phyloP scores from a whole-genome alignment of 1,140 invertebrate genomes.

The Saccostrea cuccullata region DNA sequence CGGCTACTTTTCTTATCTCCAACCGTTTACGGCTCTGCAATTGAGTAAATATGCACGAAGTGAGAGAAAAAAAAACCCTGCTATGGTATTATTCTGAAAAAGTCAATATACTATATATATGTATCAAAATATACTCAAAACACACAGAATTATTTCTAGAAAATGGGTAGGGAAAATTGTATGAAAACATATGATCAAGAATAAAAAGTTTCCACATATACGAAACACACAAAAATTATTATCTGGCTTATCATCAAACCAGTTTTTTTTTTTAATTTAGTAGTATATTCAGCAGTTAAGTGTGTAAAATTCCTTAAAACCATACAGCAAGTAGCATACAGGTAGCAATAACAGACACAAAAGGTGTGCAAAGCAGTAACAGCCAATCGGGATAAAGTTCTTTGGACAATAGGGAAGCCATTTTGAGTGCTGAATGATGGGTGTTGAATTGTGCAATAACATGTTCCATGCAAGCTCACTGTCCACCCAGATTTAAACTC shows the following conservation, averaged over 20 bases:
- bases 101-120: neutral
- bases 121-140: neutral
- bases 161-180: neutral
- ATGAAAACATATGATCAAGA: neutral
- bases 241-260: neutral
- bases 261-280: neutral
- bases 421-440: constrained; percentile 40
- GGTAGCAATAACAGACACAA: constrained; percentile 21
- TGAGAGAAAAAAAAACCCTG: neutral
- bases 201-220: neutral
- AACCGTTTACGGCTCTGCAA: constrained; percentile 71
- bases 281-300: constrained; percentile 27
- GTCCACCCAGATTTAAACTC: constrained; percentile 67
- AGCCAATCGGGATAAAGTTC: constrained; percentile 7
- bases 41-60: constrained; percentile 20
- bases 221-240: neutral
- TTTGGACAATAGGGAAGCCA: constrained; percentile 8
- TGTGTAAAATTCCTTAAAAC: neutral
- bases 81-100: neutral
- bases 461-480: constrained; percentile 59
- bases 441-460: constrained; percentile 35
- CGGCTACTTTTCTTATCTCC: constrained; percentile 68
- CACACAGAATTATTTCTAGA: neutral
- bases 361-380: constrained; percentile 23
- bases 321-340: constrained; percentile 6